A percentile compares a stretch with the other conserved stretches of the same genome.
phyloP scores from a whole-genome alignment of 2,113 vertebrate genomes.

The Cinclus cinclus region DNA sequence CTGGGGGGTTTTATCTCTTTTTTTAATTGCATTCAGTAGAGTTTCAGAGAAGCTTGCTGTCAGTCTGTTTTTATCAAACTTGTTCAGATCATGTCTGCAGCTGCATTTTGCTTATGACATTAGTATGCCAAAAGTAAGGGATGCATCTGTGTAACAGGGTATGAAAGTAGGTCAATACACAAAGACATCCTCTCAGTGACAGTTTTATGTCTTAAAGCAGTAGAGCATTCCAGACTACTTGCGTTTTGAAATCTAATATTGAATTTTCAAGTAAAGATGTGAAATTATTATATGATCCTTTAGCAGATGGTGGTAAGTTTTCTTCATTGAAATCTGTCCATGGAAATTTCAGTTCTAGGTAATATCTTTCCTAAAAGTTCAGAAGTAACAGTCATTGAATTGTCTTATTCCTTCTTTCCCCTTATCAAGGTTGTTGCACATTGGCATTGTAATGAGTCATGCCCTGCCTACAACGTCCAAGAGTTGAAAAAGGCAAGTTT shows the following conservation, averaged over 20 bases:
- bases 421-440: not conserved
- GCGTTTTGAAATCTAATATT: conserved; percentile 24
- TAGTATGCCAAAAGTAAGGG: conserved; percentile 36
- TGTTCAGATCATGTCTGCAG: conserved; percentile 5
- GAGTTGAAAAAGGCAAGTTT: not conserved
- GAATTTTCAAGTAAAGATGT: conserved; percentile 2
- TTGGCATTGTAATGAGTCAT: not conserved
- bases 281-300: not conserved
- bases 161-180: conserved; percentile 46
- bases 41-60: not conserved
- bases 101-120: conserved; percentile 39
- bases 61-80: conserved; percentile 14
- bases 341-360: not conserved
- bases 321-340: not conserved
- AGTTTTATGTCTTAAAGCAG: conserved; percentile 61
- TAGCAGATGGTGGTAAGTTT: not conserved
- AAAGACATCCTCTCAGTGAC: conserved; percentile 30
- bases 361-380: not conserved
- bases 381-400: not conserved
- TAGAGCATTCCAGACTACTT: not conserved
- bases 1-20: not conserved
- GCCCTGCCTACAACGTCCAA: not conserved
- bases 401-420: not conserved
- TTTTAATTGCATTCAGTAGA: not conserved
- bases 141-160: conserved; percentile 42